A percentile compares a stretch with the other conserved stretches of the same genome.
Conservation (phyloP, 92 coral and sea anemone genomes). For the Heteractis magnifica region DNA sequence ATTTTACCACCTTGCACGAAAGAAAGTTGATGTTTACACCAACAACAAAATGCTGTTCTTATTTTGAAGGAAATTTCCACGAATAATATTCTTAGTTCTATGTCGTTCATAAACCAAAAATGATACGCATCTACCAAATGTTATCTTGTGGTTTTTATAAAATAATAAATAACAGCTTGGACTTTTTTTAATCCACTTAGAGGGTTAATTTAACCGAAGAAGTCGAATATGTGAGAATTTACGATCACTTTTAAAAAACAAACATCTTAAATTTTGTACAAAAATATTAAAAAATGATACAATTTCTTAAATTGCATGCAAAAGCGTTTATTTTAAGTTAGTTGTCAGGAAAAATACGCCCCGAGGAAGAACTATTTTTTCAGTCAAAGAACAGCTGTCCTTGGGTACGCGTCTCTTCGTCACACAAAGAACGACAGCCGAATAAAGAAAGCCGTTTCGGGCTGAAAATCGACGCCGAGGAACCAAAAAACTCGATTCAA, state of each 20-base stretch:
- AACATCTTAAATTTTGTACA: not conserved
- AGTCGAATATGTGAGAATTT: not conserved
- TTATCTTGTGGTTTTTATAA: slow-evolving; percentile 14
- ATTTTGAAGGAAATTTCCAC: slow-evolving; percentile 1
- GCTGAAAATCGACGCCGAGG: slow-evolving; percentile 9
- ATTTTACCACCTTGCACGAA: not conserved
- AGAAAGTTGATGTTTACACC: not conserved
- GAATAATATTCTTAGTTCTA: slow-evolving; percentile 1
- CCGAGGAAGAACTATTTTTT: slow-evolving; percentile 1
- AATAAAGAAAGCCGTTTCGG: slow-evolving; percentile 6
- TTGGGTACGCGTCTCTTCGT: slow-evolving; percentile 18
- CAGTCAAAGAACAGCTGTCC: slow-evolving; percentile 9
- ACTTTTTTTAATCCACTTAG: no score
- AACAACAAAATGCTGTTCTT: not conserved
- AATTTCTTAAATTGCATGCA: not conserved
- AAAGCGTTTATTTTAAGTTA: not conserved
- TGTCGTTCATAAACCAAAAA: not conserved
- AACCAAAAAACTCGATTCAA: not conserved
- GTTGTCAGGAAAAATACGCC: not conserved
- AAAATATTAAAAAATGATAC: not conserved
- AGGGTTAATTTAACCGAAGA: no score
- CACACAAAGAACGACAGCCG: slow-evolving; percentile 23
- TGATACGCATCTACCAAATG: slow-evolving; percentile 15
- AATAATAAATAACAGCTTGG: not conserved
- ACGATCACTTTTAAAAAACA: not conserved